Base-by-base conservation (phyloP, 1,140 invertebrate genomes). In the Chironomus tepperi region DNA sequence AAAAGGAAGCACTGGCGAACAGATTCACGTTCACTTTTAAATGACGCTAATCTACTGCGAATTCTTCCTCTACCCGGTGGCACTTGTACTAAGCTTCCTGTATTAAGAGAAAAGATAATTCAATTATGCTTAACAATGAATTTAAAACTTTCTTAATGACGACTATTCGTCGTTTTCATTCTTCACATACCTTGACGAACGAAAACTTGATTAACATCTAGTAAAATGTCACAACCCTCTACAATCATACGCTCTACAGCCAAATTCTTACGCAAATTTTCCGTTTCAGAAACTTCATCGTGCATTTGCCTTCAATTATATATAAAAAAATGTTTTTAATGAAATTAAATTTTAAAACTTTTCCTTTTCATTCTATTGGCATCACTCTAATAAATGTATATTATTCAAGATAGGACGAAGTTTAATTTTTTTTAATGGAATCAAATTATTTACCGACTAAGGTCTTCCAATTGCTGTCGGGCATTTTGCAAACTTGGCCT, bases 221-320 rank as follows among this genome's bases (percentile, higher is more conserved):
- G 84, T 67, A 97, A 84, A 78, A 97, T 96, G 82, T 97, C 95
- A 84, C 95, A 98, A 3, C 95, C 95, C 83, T 97, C 95, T 0
- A 96, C 90, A 73, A 98, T 97, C 93, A 97, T 97, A 75, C 95
- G 84, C 83, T 98, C 95, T 16, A 97, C 93, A 0, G 94, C 93
- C 76, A 98, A 84, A 81, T 97, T 97, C 81, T 97, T 97, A 16
- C 95, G 83, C 67, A 97, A 87, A 84, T 97, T 97, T 83, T 97
- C 95, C 0, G 95, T 98, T 82, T 97, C 95, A 79, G 93, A 96
- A 6, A 92, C 91, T 87, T 95, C 93, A 77, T 95, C 92, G 77
- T 94, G 93, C 86, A 88, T 88, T 77, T 87, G 86, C 7, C 65
- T 70, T 34, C n/a, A 57, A 12, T 57, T 57, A 12, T 87, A 90